Percentiles rank a stretch among this genome's conserved stretches.
These are phyloP conservation scores for Pocota personata DNA, from an alignment of 2,888 invertebrate species.

Conservation along the genomic window DNA sequence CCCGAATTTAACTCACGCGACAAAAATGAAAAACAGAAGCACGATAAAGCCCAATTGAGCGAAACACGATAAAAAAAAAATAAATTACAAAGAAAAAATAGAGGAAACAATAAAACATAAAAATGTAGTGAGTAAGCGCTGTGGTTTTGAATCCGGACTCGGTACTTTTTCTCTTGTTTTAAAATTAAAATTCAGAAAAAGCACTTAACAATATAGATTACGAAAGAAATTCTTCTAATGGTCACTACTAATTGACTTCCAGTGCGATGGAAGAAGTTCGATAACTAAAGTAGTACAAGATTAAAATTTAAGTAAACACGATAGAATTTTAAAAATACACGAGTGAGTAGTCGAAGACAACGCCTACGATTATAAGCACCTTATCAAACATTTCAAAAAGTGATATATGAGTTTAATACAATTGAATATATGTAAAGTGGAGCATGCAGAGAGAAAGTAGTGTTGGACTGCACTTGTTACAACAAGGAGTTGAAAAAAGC, in stretches of 20 bases:
- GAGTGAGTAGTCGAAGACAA: slow-evolving; percentile 35
- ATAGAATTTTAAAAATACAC: not conserved
- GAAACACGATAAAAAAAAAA: slow-evolving; percentile 36
- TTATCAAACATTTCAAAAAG: slow-evolving; percentile 30
- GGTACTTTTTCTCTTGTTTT: not conserved
- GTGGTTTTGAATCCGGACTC: not conserved
- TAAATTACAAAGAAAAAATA: slow-evolving; percentile 4
- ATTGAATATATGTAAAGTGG: not conserved
- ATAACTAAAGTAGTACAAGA: not conserved
- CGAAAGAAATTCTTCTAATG: not conserved
- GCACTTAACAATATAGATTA: not conserved
- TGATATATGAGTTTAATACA: not conserved
- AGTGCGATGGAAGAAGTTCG: not conserved
- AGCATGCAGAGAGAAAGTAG: not conserved
- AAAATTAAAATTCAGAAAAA: not conserved
- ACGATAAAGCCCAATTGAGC: slow-evolving; percentile 59
- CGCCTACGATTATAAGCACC: slow-evolving; percentile 40
- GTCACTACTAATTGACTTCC: not conserved
- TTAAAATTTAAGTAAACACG: not conserved
- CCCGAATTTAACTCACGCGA: slow-evolving; percentile 58
- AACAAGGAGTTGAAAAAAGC: slow-evolving; percentile 2
- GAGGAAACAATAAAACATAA: not conserved
- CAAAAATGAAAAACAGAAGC: slow-evolving; percentile 13
- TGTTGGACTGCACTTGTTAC: slow-evolving; percentile 1
- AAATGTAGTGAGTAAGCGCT: not conserved